Percentiles rank a stretch among this genome's conserved stretches.
These are phyloP conservation scores for Volucella bombylans DNA, from an alignment of 2,888 invertebrate species.

Conservation along the genomic window DNA sequence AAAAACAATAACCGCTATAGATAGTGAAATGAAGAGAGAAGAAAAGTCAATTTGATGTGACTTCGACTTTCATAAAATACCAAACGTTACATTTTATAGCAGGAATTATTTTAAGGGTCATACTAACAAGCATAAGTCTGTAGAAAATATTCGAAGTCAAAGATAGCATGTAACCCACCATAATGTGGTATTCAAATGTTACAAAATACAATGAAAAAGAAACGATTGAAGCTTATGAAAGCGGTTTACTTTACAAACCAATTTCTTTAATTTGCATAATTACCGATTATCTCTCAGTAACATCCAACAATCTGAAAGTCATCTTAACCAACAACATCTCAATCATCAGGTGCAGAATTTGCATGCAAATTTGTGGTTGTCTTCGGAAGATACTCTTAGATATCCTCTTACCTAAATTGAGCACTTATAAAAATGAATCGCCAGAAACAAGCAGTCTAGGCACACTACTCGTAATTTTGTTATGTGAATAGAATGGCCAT, in stretches of 20 bases:
- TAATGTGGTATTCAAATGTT: not conserved
- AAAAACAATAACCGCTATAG: too few species aligned
- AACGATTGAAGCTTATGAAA: not conserved
- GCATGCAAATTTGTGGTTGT: not conserved
- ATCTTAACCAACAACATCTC: not conserved
- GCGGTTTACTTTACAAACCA: not conserved
- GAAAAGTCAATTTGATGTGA: too few species aligned
- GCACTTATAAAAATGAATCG: slow-evolving; percentile 18
- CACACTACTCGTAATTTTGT: slow-evolving; percentile 3
- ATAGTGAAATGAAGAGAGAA: too few species aligned
- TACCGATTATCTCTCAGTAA: slow-evolving; percentile 5
- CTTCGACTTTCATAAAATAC: too few species aligned
- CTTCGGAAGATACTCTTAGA: too few species aligned
- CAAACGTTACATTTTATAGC: too few species aligned
- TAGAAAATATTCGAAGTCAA: too few species aligned
- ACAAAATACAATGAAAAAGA: not conserved
- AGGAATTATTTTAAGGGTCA: too few species aligned
- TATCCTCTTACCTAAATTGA: not conserved
- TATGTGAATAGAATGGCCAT: slow-evolving; percentile 12
- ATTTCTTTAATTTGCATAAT: slow-evolving; percentile 9
- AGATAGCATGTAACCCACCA: too few species aligned
- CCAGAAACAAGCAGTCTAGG: slow-evolving; percentile 14
- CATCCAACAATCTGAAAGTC: not conserved
- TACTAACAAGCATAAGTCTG: too few species aligned
- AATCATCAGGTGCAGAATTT: slow-evolving; percentile 14